Evolutionary conservation across 2,888 invertebrate genomes (phyloP).

Genomic region (Timandra comae): DNA sequence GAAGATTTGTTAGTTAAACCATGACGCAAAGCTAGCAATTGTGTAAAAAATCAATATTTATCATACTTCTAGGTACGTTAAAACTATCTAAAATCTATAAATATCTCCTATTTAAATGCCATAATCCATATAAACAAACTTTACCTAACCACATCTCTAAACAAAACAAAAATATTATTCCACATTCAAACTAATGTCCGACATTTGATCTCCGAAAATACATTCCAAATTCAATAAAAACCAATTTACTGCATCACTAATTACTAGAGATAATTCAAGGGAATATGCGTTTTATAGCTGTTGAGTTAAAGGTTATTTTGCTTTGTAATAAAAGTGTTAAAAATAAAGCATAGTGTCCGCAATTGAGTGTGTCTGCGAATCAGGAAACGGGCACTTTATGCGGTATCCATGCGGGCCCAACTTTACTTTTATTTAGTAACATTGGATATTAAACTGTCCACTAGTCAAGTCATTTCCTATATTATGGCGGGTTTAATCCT

Average conservation of each 20-base stretch:
- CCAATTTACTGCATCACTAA: slow-evolving; percentile 27
- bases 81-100: no score
- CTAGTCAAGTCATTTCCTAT: no score
- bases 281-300: slow-evolving; percentile 13
- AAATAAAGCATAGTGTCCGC: slow-evolving; percentile 44
- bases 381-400: slow-evolving; percentile 53
- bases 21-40: no score
- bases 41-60: no score
- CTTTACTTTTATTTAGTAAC: slow-evolving; percentile 35
- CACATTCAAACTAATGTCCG: slow-evolving; percentile 8
- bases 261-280: slow-evolving; percentile 13
- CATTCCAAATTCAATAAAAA: slow-evolving; percentile 28
- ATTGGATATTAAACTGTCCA: slow-evolving; percentile 1
- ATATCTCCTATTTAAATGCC: no score
- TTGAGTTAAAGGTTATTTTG: slow-evolving; percentile 5
- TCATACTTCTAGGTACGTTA: no score
- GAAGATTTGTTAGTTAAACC: no score
- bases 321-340: slow-evolving; percentile 9
- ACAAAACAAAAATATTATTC: slow-evolving; percentile 12
- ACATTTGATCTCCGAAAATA: slow-evolving; percentile 23
- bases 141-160: no score
- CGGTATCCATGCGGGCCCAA: slow-evolving; percentile 53
- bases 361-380: slow-evolving; percentile 47
- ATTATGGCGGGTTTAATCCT: no score
- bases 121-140: no score